Base-by-base conservation (phyloP, 2,113 vertebrate species). In the Spermophilus dauricus region DNA sequence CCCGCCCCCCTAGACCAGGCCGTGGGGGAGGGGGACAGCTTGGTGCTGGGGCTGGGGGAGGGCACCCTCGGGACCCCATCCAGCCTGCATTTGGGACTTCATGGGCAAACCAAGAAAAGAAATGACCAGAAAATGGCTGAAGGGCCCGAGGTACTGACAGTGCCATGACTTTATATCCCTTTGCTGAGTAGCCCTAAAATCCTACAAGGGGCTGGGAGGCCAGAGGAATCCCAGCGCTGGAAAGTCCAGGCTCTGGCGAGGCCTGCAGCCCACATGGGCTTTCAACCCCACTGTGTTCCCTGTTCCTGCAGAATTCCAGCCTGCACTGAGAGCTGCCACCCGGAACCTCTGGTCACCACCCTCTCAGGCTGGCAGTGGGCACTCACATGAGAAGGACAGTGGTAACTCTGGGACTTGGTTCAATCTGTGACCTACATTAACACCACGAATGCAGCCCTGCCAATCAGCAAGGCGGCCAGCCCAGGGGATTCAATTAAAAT, bases 401-500 rank as follows among this genome's bases (percentile, higher is more conserved):
- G 8, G 56, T 6, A 26, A 18, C 70, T 1, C 28, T 9, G 4
- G 0, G 51, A 67, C 45, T 42, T n/a, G 16, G 18, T n/a, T 80
- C 75, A 53, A 78, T 92, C 98, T 45, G 37, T 22, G 73, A 75
- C 97, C 97, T 83, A 94, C 97, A 98, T 83, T 93, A 73, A 87
- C 69, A 56, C 32, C 32, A 17, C 0, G 0, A 93, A 10, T 4
- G 88, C 91, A 92, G 92, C 80, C 97, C 89, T 91, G 94, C 97
- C 91, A 91, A 73, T 89, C 95, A 88, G 97, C 32, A 94, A 77
- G 32, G 37, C 75, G 78, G 94, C 95, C 95, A 85, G 96, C 97
- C 91, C 96, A 83, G 96, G 95, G 97, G 93, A 98, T 96, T 98
- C 98, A 97, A 98, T 98, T 98, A 98, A 98, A 98, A 98, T 94